These are phyloP conservation scores for Cassiopea andromeda DNA, from an alignment of 30 jellyfish, hydroid and myxozoan species.

Conservation along the genomic window DNA sequence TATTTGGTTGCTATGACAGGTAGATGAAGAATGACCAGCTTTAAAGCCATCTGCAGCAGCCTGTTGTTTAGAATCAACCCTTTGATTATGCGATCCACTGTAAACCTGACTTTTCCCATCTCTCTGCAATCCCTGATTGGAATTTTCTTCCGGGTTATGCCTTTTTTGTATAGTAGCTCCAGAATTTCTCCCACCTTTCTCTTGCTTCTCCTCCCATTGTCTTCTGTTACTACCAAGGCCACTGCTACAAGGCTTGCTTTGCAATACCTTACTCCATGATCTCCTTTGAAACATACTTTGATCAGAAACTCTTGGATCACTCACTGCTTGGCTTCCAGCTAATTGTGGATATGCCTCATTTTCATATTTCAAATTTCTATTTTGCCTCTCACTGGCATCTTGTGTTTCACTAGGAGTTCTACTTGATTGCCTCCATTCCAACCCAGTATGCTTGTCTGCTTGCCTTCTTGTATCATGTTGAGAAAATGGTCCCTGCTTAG, in stretches of 20 bases:
- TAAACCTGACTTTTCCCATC: neutral
- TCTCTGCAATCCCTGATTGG: neutral
- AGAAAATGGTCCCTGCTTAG: neutral
- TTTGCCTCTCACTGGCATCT: neutral
- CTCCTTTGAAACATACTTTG: neutral
- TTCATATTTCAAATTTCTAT: neutral
- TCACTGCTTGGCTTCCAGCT: neutral
- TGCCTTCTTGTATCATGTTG: neutral
- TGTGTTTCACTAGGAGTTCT: neutral
- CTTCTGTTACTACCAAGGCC: neutral
- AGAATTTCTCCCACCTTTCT: neutral
- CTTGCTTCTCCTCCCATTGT: neutral
- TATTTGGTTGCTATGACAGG: neutral
- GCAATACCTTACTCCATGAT: slow-evolving; percentile 24
- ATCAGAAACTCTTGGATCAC: too few species aligned
- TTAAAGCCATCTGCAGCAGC: neutral
- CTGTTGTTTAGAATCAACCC: neutral
- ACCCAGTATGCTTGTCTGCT: neutral
- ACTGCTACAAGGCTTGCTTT: neutral
- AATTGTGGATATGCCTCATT: neutral
- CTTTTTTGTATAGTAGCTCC: neutral
- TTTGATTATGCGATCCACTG: neutral
- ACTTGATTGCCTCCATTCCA: neutral
- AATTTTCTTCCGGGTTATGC: neutral
- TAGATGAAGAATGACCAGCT: neutral